phyloP scores from a whole-genome alignment of 2,888 invertebrate species.

The Strigamia maritima region DNA sequence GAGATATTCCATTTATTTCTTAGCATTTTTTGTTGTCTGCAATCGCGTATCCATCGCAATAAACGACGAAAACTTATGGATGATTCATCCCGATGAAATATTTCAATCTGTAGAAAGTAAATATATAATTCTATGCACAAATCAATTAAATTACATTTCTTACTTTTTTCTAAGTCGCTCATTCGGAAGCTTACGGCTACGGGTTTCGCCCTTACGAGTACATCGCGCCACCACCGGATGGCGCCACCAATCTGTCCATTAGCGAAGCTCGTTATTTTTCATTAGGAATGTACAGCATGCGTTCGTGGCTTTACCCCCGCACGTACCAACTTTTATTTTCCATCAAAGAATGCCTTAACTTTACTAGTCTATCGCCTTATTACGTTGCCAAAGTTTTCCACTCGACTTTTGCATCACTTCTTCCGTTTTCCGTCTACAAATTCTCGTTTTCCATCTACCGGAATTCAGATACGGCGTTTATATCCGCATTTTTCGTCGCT shows the following conservation, averaged over 20 bases:
- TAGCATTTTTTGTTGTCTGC: conserved; percentile 36
- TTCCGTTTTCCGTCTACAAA: conserved; percentile 39
- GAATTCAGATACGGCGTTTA: conserved; percentile 35
- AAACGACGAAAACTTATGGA: conserved; percentile 35
- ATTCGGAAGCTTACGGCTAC: conserved; percentile 39
- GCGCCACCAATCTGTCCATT: neutral
- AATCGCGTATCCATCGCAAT: conserved; percentile 34
- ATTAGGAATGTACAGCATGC: conserved; percentile 34
- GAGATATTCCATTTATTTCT: conserved; percentile 35
- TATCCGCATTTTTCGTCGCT: conserved; percentile 38
- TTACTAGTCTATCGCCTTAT: neutral
- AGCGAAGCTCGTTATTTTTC: neutral
- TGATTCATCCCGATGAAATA: conserved; percentile 40
- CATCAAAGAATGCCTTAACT: neutral
- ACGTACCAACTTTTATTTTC: conserved; percentile 32
- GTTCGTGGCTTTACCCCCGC: conserved; percentile 29
- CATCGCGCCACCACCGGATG: neutral
- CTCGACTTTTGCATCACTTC: conserved; percentile 22
- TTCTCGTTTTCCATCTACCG: conserved; percentile 34
- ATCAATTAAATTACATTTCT: neutral
- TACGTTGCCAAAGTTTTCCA: conserved; percentile 39
- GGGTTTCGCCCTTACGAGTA: conserved; percentile 31
- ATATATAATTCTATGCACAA: neutral
- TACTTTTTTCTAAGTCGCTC: conserved; percentile 36
- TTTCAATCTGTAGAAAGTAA: conserved; percentile 40